These are phyloP conservation scores for Oryzias melastigma DNA, from an alignment of 2,113 vertebrate species.

Conservation along the genomic window DNA sequence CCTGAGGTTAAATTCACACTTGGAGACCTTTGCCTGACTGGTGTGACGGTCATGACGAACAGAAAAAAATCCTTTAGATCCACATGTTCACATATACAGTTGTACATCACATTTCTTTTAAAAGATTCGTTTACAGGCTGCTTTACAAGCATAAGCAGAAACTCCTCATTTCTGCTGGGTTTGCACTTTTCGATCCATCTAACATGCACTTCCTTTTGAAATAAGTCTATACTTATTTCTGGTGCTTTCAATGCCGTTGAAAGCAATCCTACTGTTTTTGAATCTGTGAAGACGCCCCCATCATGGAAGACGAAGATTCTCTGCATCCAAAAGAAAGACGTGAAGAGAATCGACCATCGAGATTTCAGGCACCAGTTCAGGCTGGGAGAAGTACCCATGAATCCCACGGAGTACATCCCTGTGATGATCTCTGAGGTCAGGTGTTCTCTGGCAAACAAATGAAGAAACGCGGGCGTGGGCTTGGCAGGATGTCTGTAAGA, in stretches of 20 bases:
- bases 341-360: conserved; percentile 44
- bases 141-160: background rate
- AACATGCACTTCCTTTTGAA: conserved; percentile 60
- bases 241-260: conserved; percentile 75
- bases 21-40: conserved; percentile 1
- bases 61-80: background rate
- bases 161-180: background rate
- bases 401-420: conserved; percentile 78
- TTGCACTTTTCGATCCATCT: conserved; percentile 32
- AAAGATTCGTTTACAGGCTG: background rate
- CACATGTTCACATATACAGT: background rate
- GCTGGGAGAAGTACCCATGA: conserved; percentile 67
- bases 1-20: background rate
- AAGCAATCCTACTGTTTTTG: conserved; percentile 73
- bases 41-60: background rate
- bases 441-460: background rate
- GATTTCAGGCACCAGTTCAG: conserved; percentile 62
- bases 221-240: conserved; percentile 81
- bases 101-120: background rate
- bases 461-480: too few relatives aligned
- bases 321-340: conserved; percentile 71
- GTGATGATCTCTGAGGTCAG: conserved; percentile 77
- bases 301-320: conserved; percentile 76
- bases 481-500: too few relatives aligned
- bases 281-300: conserved; percentile 60